Percentiles rank a stretch among this genome's conserved stretches.
Evolutionary conservation across 2,888 invertebrate genomes (phyloP).

Genomic region (Stomorhina lunata): DNA sequence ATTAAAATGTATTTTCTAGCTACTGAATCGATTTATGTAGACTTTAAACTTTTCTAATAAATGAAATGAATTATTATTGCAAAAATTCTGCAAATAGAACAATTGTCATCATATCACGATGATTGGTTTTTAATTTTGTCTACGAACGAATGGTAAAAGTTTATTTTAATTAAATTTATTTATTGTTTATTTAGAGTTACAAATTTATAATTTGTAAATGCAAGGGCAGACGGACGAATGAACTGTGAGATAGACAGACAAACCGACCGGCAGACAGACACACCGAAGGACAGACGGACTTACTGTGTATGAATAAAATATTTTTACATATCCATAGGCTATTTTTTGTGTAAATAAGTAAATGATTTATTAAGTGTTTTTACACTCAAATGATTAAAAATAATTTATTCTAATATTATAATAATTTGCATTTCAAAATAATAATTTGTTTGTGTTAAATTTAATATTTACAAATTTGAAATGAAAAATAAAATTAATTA

Average conservation of each 20-base stretch:
- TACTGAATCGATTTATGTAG: conserved; percentile 20
- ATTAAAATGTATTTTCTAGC: conserved; percentile 56
- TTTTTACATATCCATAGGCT: background rate
- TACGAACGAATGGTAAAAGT: conserved; percentile 38
- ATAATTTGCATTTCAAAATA: background rate
- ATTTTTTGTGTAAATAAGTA: background rate
- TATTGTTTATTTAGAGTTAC: conserved; percentile 44
- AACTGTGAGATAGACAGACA: background rate
- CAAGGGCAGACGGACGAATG: background rate
- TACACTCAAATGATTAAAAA: background rate
- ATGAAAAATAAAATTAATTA: too few species aligned
- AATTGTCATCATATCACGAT: conserved; percentile 27
- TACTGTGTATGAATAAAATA: too few species aligned
- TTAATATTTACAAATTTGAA: too few species aligned
- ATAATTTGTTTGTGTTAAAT: too few species aligned
- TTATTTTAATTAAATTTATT: conserved; percentile 59
- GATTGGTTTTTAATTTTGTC: conserved; percentile 59
- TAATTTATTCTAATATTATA: background rate
- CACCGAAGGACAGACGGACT: background rate
- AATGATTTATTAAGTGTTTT: conserved; percentile 14
- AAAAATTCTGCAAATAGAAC: background rate
- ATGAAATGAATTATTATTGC: background rate
- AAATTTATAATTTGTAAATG: conserved; percentile 23
- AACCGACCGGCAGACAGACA: background rate
- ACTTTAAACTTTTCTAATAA: background rate